A percentile compares a stretch with the other conserved stretches of the same genome.
Evolutionary conservation across 2,113 vertebrate genomes (phyloP).

Genomic region (Cynopterus brachyotis): DNA sequence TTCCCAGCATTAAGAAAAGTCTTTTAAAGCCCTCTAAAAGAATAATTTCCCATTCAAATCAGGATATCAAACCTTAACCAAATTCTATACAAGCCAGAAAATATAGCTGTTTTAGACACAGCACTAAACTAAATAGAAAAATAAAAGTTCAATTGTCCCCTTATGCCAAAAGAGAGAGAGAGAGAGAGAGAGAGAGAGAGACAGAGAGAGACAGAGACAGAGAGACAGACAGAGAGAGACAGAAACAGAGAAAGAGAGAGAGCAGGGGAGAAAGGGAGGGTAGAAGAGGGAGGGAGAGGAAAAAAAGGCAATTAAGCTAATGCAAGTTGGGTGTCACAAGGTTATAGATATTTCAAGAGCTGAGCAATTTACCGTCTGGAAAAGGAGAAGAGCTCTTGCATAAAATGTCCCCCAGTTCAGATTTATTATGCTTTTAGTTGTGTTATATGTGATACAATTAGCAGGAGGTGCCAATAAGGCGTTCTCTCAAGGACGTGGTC

Average conservation of each 20-base stretch:
- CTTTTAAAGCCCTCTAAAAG: conserved; percentile 51
- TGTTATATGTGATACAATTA: conserved; percentile 98
- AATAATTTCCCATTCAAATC: conserved; percentile 47
- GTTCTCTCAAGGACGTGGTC: conserved; percentile 94
- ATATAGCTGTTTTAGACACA: conserved; percentile 39
- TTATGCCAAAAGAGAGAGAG: background rate
- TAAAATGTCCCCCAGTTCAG: conserved; percentile 92
- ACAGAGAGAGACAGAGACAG: background rate
- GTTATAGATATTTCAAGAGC: conserved; percentile 98
- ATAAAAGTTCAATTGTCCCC: background rate
- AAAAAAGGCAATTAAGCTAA: conserved; percentile 96
- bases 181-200: background rate
- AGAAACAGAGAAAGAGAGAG: background rate
- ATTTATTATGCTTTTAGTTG: conserved; percentile 99
- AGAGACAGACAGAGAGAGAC: background rate
- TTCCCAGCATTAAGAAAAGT: conserved; percentile 43
- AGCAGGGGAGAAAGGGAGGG: background rate
- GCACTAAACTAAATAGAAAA: conserved; percentile 43
- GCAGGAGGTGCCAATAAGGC: conserved; percentile 93
- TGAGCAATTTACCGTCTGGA: conserved; percentile 95
- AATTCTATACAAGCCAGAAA: conserved; percentile 55
- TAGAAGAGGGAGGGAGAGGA: conserved; percentile 52
- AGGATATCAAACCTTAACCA: background rate
- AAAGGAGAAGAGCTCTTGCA: conserved; percentile 92
- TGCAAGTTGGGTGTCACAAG: conserved; percentile 94